Percentiles rank a stretch among this genome's conserved stretches.
Evolutionary conservation across 2,888 invertebrate genomes (phyloP).

Genomic region (Microplitis deprimator): DNA sequence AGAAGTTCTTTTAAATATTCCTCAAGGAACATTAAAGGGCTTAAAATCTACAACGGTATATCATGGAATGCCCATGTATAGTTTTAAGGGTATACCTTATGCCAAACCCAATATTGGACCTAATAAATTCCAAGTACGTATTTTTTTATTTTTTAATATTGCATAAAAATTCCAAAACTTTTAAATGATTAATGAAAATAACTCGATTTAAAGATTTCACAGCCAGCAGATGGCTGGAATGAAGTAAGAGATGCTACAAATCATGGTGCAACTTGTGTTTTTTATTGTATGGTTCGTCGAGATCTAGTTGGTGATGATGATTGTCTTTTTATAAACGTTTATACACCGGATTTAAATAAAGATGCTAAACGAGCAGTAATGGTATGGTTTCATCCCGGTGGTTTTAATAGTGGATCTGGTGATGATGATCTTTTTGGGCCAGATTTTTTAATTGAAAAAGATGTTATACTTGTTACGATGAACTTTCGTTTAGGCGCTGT

Average conservation of each 20-base stretch:
- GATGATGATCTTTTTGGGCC: conserved; percentile 58
- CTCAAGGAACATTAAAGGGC: conserved; percentile 62
- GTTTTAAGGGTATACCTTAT: conserved; percentile 66
- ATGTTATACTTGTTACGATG: conserved; percentile 63
- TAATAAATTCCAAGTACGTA: conserved; percentile 60
- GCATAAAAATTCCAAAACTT: neutral
- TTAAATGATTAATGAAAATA: neutral
- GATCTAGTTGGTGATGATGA: conserved; percentile 62
- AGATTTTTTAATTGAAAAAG: conserved; percentile 63
- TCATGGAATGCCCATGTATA: conserved; percentile 57
- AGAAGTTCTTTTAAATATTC: conserved; percentile 59
- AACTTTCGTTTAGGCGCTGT: conserved; percentile 62
- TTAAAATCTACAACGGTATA: conserved; percentile 56
- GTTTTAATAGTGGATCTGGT: conserved; percentile 57
- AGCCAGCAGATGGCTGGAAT: conserved; percentile 61
- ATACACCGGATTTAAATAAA: conserved; percentile 59
- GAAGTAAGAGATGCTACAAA: conserved; percentile 63
- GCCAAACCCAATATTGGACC: conserved; percentile 60
- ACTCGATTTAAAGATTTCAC: conserved; percentile 50
- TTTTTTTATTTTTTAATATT: conserved; percentile 23
- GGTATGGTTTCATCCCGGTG: conserved; percentile 62
- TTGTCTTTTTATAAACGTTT: conserved; percentile 64
- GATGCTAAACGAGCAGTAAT: conserved; percentile 62
- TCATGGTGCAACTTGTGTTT: conserved; percentile 58
- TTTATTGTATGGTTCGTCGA: conserved; percentile 58